Base-by-base conservation (phyloP, 1,140 invertebrate species). In the Drosophila santomea region DNA sequence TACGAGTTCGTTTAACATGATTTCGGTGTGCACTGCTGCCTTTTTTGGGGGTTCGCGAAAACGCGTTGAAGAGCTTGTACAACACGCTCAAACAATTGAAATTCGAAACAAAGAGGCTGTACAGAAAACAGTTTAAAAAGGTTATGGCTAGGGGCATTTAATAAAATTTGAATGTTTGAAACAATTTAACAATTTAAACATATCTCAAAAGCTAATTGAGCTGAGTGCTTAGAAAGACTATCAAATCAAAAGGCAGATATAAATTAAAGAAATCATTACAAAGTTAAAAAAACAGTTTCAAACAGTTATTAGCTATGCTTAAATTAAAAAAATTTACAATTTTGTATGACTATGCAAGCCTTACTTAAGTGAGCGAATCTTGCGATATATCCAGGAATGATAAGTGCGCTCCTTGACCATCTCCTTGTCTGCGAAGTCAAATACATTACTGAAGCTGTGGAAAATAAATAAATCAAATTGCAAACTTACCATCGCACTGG, bases 331-430 rank as follows among this genome's bases (percentile, higher is more conserved):
- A 20, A 14, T 59, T 1, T 1, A n/a, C 17, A 17, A 45, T 35
- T 51, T 32, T 10, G 17, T 35, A 35, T 51, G 3, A 11, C 28
- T 15, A 50, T 7, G 17, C 10, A 51, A 15, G n/a, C n/a, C 23
- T 15, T 36, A 88, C 32, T 74, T 82, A 2, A 89, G 60, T 39
- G 84, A 73, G 12, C 72, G 52, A 43, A 92, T 90, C 64, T 92
- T 92, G 14, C 66, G 85, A 66, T 92, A 92, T 1, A 88, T 8
- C 91, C 91, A 92, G 25, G 60, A 59, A 61, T 92, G 86, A 57
- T 92, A 92, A 0, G 80, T 81, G 6, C 68, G 73, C 45, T 92
- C 85, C 38, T 90, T 91, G 28, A 68, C 59, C 25, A 81, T 17
- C 38, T 90, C 90, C 47, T 92, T 92, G 14, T 92, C 91, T 91